Base-by-base conservation (phyloP, 1,140 invertebrate genomes). In the Drosophila kanapiae region DNA sequence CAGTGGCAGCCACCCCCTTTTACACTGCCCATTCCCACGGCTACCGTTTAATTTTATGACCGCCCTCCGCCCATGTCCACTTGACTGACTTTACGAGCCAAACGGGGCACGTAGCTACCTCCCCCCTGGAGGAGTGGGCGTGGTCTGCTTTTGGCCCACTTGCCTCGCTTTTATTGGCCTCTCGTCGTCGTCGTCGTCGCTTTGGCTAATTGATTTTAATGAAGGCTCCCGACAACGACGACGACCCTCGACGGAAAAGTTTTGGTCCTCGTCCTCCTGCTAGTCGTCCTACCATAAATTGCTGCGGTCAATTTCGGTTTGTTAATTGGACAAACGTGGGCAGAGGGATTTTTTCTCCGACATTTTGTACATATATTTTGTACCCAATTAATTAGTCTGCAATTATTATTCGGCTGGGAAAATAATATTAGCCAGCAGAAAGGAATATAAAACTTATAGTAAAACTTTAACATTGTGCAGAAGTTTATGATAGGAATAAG, bases 131-230 rank as follows among this genome's bases (percentile, higher is more conserved):
- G 54, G 29, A 16, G 31, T 35, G 58, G 78, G 63, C 49, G 70
- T 75, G 67, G 51, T 16, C 47, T 82, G 53, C 37, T 60, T 72
- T 69, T 40, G 43, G 68, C 56, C 51, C 68, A 71, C 63, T 71
- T 69, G 63, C 62, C 58, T 48, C 38, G 72, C 76, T 87, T 87
- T 87, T 87, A 88, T 87, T 87, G 83, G 84, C 83, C 83, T 88
- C 69, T 83, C 45, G 76, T 61, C 43, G 10, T 42, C 27, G 58
- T 78, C 53, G 69, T 81, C 76, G 74, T 81, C 70, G 80, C 79
- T 90, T 80, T 81, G 70, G 85, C 85, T 90, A 90, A 90, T 90
- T 90, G 85, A 85, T 90, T 88, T 90, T 84, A 88, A 88, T 90
- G 85, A 90, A 90, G 83, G 85, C 64, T 79, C 68, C 54, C 31